Conservation (phyloP, 2,113 vertebrate species). For the Salvelinus fontinalis region DNA sequence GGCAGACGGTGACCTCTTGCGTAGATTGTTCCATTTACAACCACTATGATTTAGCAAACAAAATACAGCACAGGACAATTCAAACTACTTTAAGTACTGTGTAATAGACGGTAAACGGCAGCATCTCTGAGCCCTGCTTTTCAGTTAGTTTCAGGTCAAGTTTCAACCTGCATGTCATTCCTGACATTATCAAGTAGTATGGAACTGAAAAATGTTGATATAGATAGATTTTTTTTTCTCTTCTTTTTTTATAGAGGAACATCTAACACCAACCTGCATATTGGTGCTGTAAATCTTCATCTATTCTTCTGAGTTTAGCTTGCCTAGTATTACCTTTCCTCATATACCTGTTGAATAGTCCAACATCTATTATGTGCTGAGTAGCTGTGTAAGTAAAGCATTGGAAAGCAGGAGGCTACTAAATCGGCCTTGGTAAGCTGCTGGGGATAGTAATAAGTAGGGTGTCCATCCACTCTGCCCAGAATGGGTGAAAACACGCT, state of each 20-base stretch:
- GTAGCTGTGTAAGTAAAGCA: not conserved
- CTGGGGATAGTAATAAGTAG: not conserved
- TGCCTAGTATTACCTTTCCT: too few species aligned
- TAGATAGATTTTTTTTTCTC: not conserved
- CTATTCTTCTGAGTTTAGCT: not conserved
- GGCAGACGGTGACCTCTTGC: conserved; percentile 10
- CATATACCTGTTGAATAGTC: conserved; percentile 9
- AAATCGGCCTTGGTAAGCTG: not conserved
- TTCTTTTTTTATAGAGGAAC: too few species aligned
- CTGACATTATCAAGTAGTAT: not conserved
- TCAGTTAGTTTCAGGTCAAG: not conserved
- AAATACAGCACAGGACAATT: not conserved
- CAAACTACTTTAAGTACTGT: not conserved
- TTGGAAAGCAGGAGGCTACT: not conserved
- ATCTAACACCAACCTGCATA: too few species aligned
- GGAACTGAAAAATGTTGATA: not conserved
- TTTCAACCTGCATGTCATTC: conserved; percentile 6
- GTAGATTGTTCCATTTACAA: conserved; percentile 35
- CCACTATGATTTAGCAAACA: conserved; percentile 26
- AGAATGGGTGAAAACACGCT: too few species aligned
- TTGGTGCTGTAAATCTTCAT: too few species aligned
- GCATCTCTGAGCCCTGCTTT: not conserved
- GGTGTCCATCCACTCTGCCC: too few species aligned
- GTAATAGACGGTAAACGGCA: not conserved
- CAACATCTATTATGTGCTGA: not conserved